Conservation (phyloP, 2,797 vertebrate genomes). For the Lithobates sylvaticus region DNA sequence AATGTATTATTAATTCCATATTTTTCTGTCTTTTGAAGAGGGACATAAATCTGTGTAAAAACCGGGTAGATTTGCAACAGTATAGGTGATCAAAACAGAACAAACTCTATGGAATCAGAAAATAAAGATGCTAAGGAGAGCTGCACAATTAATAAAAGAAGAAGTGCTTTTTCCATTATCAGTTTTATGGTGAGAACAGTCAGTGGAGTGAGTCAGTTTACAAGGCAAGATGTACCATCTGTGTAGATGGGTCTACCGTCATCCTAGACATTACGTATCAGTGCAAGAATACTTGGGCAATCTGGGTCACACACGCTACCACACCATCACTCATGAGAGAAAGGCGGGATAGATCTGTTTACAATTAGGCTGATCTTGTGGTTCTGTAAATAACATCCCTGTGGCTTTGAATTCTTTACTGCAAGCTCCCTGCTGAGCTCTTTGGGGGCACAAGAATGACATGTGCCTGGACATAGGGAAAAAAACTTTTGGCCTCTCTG, state of each 20-base stretch:
- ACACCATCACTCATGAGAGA: slow-evolving; percentile 79
- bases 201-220: slow-evolving; percentile 80
- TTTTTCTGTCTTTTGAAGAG: slow-evolving; percentile 32
- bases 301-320: slow-evolving; percentile 80
- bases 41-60: slow-evolving; percentile 33
- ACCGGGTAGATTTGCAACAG: neutral
- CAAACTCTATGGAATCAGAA: slow-evolving; percentile 1
- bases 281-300: slow-evolving; percentile 74
- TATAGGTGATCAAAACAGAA: slow-evolving; percentile 12
- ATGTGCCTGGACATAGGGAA: slow-evolving; percentile 69
- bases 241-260: slow-evolving; percentile 77
- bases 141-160: slow-evolving; percentile 27
- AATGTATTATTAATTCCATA: slow-evolving; percentile 40
- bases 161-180: slow-evolving; percentile 81
- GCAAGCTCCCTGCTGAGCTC: slow-evolving; percentile 83
- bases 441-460: slow-evolving; percentile 76
- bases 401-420: slow-evolving; percentile 81
- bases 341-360: slow-evolving; percentile 81
- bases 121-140: neutral
- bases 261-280: slow-evolving; percentile 82
- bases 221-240: slow-evolving; percentile 79
- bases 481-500: slow-evolving; percentile 64
- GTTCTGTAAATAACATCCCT: slow-evolving; percentile 77
- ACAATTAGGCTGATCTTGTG: slow-evolving; percentile 81
- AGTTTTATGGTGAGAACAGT: slow-evolving; percentile 81